Evolutionary conservation across 2,888 invertebrate species (phyloP).

Genomic region (Diarsia mendica): DNA sequence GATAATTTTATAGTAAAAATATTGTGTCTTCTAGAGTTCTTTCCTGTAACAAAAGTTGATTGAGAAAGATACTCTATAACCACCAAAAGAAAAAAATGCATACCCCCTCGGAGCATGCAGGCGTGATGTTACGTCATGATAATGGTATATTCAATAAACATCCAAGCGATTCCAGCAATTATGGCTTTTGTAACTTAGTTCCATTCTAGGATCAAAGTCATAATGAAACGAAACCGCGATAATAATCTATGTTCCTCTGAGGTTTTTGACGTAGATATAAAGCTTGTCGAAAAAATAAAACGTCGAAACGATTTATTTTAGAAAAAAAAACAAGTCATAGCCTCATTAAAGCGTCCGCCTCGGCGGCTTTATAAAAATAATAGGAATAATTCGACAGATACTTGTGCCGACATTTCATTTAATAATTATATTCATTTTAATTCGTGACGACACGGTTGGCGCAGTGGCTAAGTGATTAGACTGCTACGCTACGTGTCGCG

Average conservation of each 20-base stretch:
- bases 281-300: conserved; percentile 17
- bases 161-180: too few species aligned
- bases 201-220: not conserved
- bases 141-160: too few species aligned
- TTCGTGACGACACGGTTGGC: too few species aligned
- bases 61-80: not conserved
- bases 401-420: conserved; percentile 7
- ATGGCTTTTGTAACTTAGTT: not conserved
- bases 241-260: not conserved
- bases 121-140: too few species aligned
- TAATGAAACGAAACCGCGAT: not conserved
- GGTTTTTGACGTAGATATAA: not conserved
- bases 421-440: conserved; percentile 1
- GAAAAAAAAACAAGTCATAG: conserved; percentile 18
- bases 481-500: too few species aligned
- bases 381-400: conserved; percentile 31
- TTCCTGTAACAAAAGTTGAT: not conserved
- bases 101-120: too few species aligned
- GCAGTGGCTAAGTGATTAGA: too few species aligned
- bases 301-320: not conserved
- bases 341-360: conserved; percentile 32
- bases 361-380: conserved; percentile 33
- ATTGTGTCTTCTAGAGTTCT: too few species aligned
- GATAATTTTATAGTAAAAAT: not conserved
- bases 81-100: not conserved